Percentiles rank a stretch among this genome's conserved stretches.
phyloP scores from a whole-genome alignment of 2,113 vertebrate species.

The Calyptommatus sinebrachiatus region DNA sequence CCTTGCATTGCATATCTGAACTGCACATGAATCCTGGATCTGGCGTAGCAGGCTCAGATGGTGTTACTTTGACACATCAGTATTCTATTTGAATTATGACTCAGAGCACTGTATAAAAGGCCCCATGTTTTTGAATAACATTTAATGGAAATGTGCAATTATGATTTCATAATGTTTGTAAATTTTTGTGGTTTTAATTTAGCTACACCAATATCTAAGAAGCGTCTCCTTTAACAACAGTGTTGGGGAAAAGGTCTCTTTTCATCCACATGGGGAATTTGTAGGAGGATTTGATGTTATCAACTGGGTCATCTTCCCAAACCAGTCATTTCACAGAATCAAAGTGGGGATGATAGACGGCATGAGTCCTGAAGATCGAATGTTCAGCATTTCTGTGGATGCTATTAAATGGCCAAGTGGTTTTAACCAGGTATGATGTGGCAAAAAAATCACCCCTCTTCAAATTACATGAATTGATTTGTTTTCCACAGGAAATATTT shows the following conservation, averaged over 20 bases:
- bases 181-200: not conserved
- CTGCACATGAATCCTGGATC: too few relatives aligned
- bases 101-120: too few relatives aligned
- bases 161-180: too few relatives aligned
- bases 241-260: not conserved
- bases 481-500: too few relatives aligned
- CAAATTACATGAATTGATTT: too few relatives aligned
- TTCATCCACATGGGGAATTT: not conserved
- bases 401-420: not conserved
- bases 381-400: not conserved
- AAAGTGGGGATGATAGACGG: not conserved
- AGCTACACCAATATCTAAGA: not conserved
- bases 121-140: too few relatives aligned
- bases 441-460: too few relatives aligned
- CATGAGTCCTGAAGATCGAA: not conserved
- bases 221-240: slow-evolving; percentile 4
- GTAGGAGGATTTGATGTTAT: not conserved
- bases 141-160: too few relatives aligned
- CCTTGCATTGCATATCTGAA: too few relatives aligned
- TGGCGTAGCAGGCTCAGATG: too few relatives aligned
- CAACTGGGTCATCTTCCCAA: slow-evolving; percentile 1
- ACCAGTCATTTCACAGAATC: not conserved
- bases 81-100: too few relatives aligned
- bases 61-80: too few relatives aligned
- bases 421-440: not conserved